Conservation (phyloP, 2,888 invertebrate species). For the Tupiocoris notatus region DNA sequence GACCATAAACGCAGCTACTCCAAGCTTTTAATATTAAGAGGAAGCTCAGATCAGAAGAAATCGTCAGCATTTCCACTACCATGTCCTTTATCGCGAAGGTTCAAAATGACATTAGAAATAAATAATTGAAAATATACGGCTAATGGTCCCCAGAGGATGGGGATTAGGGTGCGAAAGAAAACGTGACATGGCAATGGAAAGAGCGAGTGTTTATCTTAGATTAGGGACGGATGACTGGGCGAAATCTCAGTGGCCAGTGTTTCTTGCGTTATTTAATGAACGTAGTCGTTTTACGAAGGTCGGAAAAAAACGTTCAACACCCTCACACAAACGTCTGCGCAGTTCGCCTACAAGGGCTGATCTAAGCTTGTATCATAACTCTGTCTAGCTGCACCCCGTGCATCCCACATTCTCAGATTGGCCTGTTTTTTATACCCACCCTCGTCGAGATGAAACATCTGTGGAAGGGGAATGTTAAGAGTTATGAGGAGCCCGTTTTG, state of each 20-base stretch:
- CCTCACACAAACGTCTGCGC: background rate
- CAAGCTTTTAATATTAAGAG: too few relatives aligned
- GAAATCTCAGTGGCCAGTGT: slow-evolving; percentile 39
- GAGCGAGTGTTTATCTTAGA: slow-evolving; percentile 37
- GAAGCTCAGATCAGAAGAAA: too few relatives aligned
- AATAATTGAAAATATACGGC: background rate
- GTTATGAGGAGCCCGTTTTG: slow-evolving; percentile 5
- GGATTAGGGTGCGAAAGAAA: background rate
- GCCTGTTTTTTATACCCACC: slow-evolving; percentile 17
- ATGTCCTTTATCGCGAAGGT: too few relatives aligned
- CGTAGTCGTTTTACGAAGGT: background rate
- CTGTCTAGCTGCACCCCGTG: slow-evolving; percentile 16
- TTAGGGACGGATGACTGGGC: slow-evolving; percentile 41
- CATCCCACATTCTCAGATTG: slow-evolving; percentile 39
- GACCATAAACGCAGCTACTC: too few relatives aligned
- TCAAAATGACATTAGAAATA: too few relatives aligned
- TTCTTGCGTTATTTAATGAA: slow-evolving; percentile 41
- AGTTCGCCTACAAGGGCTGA: background rate
- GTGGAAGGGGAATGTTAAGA: background rate
- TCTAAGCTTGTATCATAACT: background rate
- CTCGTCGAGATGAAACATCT: background rate
- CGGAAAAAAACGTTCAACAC: background rate
- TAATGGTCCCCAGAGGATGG: background rate
- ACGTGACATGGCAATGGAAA: background rate
- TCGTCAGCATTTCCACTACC: too few relatives aligned